These are phyloP conservation scores for Pseudanteris insignis DNA, from an alignment of 2,888 invertebrate species.

Conservation along the genomic window DNA sequence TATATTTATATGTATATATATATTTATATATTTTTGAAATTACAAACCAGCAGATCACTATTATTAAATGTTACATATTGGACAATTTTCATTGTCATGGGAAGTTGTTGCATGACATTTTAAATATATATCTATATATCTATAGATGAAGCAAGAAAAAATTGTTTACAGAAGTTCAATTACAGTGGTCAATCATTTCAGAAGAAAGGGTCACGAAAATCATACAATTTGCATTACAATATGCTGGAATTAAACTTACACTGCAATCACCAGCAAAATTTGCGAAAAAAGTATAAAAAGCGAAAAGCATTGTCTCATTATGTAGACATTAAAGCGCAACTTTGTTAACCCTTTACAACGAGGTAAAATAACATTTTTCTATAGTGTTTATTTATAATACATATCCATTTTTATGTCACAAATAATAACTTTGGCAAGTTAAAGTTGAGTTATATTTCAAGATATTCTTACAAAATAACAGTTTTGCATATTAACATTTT, in stretches of 20 bases:
- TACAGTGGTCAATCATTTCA: no score
- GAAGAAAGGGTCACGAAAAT: no score
- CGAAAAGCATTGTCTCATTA: slow-evolving; percentile 53
- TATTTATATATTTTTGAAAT: no score
- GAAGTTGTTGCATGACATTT: no score
- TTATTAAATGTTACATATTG: no score
- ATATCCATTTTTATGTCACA: neutral
- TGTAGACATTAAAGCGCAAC: slow-evolving; percentile 61
- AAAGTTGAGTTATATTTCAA: neutral
- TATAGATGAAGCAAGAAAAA: no score
- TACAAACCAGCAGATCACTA: no score
- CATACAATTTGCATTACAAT: no score
- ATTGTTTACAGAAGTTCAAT: no score
- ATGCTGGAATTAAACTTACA: slow-evolving; percentile 46
- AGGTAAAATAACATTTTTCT: slow-evolving; percentile 35
- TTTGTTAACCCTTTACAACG: slow-evolving; percentile 60
- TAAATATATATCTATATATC: no score
- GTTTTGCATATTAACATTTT: neutral
- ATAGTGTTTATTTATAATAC: neutral
- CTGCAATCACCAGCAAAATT: slow-evolving; percentile 13
- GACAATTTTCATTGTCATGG: no score
- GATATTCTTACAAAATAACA: neutral
- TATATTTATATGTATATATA: no score
- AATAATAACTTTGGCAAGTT: neutral
- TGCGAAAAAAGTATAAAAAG: slow-evolving; percentile 48